These are phyloP conservation scores for Conus betulinus DNA, from an alignment of 1,140 invertebrate species.

Conservation along the genomic window DNA sequence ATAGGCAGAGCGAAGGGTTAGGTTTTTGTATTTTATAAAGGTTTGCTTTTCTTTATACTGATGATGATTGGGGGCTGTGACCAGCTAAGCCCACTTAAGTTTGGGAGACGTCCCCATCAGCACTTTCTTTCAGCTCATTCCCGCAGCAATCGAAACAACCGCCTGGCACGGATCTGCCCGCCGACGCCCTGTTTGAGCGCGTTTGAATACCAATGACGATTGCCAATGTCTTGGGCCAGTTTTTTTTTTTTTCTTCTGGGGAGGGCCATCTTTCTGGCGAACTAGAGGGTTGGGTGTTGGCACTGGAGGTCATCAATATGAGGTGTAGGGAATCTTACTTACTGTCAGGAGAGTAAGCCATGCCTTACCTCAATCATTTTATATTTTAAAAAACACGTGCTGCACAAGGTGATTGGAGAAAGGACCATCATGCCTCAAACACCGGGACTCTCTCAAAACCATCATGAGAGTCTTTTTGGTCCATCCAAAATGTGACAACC, in stretches of 20 bases:
- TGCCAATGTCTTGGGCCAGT: slow-evolving; percentile 66
- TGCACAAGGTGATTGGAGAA: background rate
- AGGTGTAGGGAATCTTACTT: background rate
- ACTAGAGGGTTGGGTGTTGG: slow-evolving; percentile 52
- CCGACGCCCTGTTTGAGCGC: slow-evolving; percentile 55
- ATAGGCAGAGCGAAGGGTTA: background rate
- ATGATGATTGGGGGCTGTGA: slow-evolving; percentile 60
- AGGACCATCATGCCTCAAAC: slow-evolving; percentile 58
- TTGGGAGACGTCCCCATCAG: slow-evolving; percentile 48
- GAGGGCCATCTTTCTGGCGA: slow-evolving; percentile 67
- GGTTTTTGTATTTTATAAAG: slow-evolving; percentile 29
- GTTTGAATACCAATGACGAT: slow-evolving; percentile 63
- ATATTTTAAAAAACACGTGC: too few species aligned
- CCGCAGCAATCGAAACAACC: slow-evolving; percentile 63
- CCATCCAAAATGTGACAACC: slow-evolving; percentile 65
- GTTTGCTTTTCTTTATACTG: slow-evolving; percentile 51
- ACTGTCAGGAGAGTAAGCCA: background rate
- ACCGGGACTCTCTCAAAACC: slow-evolving; percentile 56
- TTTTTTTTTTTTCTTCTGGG: too few species aligned
- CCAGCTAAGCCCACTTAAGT: slow-evolving; percentile 49
- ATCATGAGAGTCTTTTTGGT: slow-evolving; percentile 55
- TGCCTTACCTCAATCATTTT: slow-evolving; percentile 1
- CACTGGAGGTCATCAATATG: slow-evolving; percentile 16
- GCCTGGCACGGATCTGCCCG: slow-evolving; percentile 61
- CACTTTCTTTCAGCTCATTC: slow-evolving; percentile 62